Evolutionary conservation across 2,113 vertebrate species (phyloP).

Genomic region (Symphodus melops): DNA sequence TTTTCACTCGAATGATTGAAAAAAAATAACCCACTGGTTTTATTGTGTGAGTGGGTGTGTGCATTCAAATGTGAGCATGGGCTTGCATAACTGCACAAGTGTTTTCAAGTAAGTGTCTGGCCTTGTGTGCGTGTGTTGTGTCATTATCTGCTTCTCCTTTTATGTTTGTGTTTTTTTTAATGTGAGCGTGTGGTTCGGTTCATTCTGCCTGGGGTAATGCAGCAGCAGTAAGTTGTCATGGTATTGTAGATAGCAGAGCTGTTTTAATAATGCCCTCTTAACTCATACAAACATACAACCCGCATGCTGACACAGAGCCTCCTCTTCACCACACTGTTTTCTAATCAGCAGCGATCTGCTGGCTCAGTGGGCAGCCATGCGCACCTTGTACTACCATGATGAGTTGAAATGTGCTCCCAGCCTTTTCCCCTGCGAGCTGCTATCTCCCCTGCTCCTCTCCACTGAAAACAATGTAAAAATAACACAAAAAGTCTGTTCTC

Average conservation of each 20-base stretch:
- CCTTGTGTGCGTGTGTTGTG: slow-evolving; percentile 17
- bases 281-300: slow-evolving; percentile 29
- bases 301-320: slow-evolving; percentile 23
- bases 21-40: neutral
- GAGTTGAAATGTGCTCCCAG: slow-evolving; percentile 28
- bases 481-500: slow-evolving; percentile 15
- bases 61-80: neutral
- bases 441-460: neutral
- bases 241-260: slow-evolving; percentile 34
- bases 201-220: slow-evolving; percentile 30
- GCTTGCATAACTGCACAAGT: slow-evolving; percentile 5
- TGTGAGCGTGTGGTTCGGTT: slow-evolving; percentile 12
- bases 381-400: slow-evolving; percentile 25
- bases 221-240: slow-evolving; percentile 32
- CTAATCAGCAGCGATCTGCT: slow-evolving; percentile 46
- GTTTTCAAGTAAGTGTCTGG: slow-evolving; percentile 18
- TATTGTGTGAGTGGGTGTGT: neutral
- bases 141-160: slow-evolving; percentile 4
- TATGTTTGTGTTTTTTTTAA: slow-evolving; percentile 35
- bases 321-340: slow-evolving; percentile 28
- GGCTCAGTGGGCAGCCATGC: slow-evolving; percentile 30
- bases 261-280: slow-evolving; percentile 28
- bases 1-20: neutral
- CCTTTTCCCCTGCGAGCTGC: slow-evolving; percentile 15
- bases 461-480: slow-evolving; percentile 26